Base-by-base conservation (phyloP, 2,113 vertebrate genomes). In the Sceloporus undulatus region DNA sequence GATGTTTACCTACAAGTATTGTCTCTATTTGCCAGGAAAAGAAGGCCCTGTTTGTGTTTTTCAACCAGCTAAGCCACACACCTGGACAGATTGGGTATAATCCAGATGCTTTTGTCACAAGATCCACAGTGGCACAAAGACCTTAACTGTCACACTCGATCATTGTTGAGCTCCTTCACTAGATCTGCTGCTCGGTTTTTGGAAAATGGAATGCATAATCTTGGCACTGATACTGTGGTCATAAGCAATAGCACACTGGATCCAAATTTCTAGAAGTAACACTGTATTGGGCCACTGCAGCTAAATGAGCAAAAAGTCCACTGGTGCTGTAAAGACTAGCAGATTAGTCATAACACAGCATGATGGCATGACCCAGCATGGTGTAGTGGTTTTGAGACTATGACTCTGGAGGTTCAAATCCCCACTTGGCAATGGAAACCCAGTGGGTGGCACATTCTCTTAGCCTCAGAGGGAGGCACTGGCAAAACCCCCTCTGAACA, bases 21-120 rank as follows among this genome's bases (percentile, higher is more conserved):
- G 34, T 8, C 70, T 42, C 25, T 29, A 14, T 18, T 62, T 62
- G 59, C 54, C 38, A 66, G 70, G 54, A 76, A 87, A 87, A 1
- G 56, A 14, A 65, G 52, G 54, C 38, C 16, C 8, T 75, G 65
- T 9, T 59, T 52, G 71, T 76, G 42, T 75, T 18, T 23, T 80
- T 74, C 5, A n/a, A 9, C 70, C 29, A 82, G 70, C 29, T 40
- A 25, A 82, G 70, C 27, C 18, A 74, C 23, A 29, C 71, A 82
- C 40, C 71, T 82, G 71, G 79, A 82, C 54, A 87, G 42, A 62
- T 29, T 74, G 86, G 18, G 54, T 75, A 11, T 3, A 4, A 65
- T 74, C 79, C 52, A 62, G 78, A 8, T 29, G 34, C 54, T 65
- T 87, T 87, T 87, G 79, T 87, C 79, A 18, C 16, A 80, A 81